Base-by-base conservation (phyloP, 2,797 vertebrate species). In the Thamnophis elegans region DNA sequence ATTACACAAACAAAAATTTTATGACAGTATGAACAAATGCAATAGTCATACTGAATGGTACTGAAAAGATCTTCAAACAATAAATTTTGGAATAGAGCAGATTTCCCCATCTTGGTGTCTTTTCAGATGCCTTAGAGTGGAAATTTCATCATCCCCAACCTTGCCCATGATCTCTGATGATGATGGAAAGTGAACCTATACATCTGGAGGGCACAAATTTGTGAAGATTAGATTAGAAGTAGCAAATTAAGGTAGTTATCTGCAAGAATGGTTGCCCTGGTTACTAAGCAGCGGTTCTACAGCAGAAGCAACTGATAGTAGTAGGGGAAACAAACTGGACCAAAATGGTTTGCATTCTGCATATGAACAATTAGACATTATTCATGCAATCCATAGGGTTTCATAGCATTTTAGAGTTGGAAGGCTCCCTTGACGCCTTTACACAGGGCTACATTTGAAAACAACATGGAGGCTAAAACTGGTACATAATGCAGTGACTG, bases 331-430 rank as follows among this genome's bases (percentile, higher is more conserved):
- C 1, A 93, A 68, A 32, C 0, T 58, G 92, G 91, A 20, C 86
- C 89, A 53, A 85, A 2, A 88, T 90, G 82, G 58, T 85, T 92
- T 94, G 90, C 91, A 82, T 62, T 92, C 56, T 58, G 94, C 91
- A 93, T 90, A 87, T 87, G 92, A 94, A 73, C 11, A 5, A 89
- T 78, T 5, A 73, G 51, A 7, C 53, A 55, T 56, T 12, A 92
- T 94, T 94, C 95, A 93, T 91, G 92, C 65, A 91, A 82, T 28
- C 54, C 9, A 78, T 20, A 25, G 36, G 2, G 42, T 82, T 82
- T 25, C 73, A 82, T 25, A 82, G 73, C 22, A 47, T 47, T 82
- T 42, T 47, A 47, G 73, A 82, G 36, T 11, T 82, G 73, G 36
- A 47, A 47, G 20, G 36, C 36, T 22, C 9, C 20, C 36, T 47